Conservation (phyloP, 2,888 invertebrate species). For the Polydrusus tereticollis region DNA sequence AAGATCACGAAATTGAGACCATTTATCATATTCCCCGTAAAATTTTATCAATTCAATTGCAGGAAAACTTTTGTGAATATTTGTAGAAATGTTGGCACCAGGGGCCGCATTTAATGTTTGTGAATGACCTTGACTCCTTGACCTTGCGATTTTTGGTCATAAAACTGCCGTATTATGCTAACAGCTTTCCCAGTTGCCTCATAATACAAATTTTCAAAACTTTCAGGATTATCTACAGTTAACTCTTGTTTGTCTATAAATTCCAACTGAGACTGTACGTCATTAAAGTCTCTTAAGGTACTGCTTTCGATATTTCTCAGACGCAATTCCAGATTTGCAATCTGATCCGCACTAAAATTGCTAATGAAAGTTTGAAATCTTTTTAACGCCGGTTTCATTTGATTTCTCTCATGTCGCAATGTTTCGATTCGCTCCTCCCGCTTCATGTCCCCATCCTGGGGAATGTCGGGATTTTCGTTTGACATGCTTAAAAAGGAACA, state of each 20-base stretch:
- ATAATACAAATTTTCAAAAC: background rate
- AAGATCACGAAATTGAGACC: conserved; percentile 47
- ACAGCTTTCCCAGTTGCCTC: background rate
- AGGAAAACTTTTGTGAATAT: background rate
- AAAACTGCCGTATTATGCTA: background rate
- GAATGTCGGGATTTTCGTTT: background rate
- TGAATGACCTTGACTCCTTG: background rate
- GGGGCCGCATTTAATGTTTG: background rate
- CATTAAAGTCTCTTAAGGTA: background rate
- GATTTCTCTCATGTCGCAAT: background rate
- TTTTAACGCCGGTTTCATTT: background rate
- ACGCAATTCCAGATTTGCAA: background rate
- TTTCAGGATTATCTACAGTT: background rate
- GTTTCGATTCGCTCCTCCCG: background rate
- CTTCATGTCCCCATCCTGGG: background rate
- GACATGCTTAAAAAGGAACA: background rate
- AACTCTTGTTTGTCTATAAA: background rate
- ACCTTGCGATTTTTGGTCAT: background rate
- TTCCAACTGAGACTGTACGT: background rate
- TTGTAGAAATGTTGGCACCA: background rate
- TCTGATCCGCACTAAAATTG: background rate
- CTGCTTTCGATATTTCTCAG: background rate
- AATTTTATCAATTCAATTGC: background rate
- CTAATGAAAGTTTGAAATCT: background rate
- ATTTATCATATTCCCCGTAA: conserved; percentile 24